Evolutionary conservation across 2,797 vertebrate species (phyloP), one percentile per base, ranked within the genome.

Genomic region (Apogon hyalosoma): DNA sequence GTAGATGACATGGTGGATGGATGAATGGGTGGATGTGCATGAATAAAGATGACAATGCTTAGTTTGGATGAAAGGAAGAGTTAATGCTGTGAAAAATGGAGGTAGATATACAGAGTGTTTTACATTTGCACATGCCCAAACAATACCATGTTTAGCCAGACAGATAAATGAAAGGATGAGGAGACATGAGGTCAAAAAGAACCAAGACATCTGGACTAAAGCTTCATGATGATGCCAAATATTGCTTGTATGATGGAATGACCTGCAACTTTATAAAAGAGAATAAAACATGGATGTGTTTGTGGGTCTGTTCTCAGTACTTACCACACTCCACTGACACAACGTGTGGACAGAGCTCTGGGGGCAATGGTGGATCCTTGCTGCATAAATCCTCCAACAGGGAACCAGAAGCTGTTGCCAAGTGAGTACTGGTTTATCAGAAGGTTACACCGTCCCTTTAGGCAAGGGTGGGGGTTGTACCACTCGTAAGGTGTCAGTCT

Each of bases 331-430:
- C 98, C 97, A 11, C 97, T 99, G 92, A 99, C 96, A 3, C 98
- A 99, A 56, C 98, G 96, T 0, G 98, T 99, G 53, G 98, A 99
- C 39, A 99, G 86, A 1, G 98, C 98, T 19, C 97, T 94, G 10
- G 98, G 98, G 39, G 97, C 96, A 0, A 99, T 98, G 70, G 97
- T 97, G 67, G 98, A 99, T 57, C 98, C 98, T 73, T 99, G 98
- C 90, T 99, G 98, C 98, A 99, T 99, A 93, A 99, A 99, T 14
- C 98, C 98, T 57, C 98, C 98, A 0, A 99, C 98, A 0, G 98
- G 98, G 83, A 99, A 99, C 98, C 98, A 99, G 84, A 99, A 93
- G 79, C 97, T 99, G 93, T 99, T 99, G 64, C 98, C 98, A 0
- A 99, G 94, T 0, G 98, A 98, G 83, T 99, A 99, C 90, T 99